Conservation (phyloP, 2,113 vertebrate genomes). For the Callaeas wilsoni region DNA sequence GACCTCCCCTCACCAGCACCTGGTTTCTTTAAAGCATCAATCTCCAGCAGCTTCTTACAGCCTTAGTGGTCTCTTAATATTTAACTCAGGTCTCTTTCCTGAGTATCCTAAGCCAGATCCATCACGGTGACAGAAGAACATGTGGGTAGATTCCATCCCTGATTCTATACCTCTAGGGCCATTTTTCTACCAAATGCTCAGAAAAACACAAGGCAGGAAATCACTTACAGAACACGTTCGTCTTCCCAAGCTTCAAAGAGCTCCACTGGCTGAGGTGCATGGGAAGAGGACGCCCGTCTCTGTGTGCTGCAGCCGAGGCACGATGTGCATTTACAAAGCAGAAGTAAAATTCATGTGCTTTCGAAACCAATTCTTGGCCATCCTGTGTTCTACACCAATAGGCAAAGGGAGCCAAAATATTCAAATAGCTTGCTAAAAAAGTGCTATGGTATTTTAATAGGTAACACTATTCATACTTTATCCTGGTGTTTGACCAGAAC, state of each 20-base stretch:
- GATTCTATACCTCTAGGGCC: neutral
- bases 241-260: constrained; percentile 3
- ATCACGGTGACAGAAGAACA: neutral
- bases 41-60: neutral
- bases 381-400: neutral
- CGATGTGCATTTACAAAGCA: neutral
- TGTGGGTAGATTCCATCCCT: neutral
- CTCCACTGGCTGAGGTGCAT: neutral
- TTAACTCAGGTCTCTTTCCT: neutral
- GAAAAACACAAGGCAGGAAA: neutral
- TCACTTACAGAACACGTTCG: constrained; percentile 16
- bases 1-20: neutral
- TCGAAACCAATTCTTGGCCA: constrained; percentile 6
- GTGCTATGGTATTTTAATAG: neutral
- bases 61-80: neutral
- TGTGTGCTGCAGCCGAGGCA: neutral
- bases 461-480: neutral
- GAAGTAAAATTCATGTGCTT: neutral
- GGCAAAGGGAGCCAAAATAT: neutral
- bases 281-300: neutral
- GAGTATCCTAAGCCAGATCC: neutral
- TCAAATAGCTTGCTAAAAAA: constrained; percentile 8
- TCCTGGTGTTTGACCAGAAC: neutral
- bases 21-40: neutral
- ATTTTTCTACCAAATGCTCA: neutral